phyloP scores from a whole-genome alignment of 1,140 invertebrate species.

The Armadillidium nasatum region DNA sequence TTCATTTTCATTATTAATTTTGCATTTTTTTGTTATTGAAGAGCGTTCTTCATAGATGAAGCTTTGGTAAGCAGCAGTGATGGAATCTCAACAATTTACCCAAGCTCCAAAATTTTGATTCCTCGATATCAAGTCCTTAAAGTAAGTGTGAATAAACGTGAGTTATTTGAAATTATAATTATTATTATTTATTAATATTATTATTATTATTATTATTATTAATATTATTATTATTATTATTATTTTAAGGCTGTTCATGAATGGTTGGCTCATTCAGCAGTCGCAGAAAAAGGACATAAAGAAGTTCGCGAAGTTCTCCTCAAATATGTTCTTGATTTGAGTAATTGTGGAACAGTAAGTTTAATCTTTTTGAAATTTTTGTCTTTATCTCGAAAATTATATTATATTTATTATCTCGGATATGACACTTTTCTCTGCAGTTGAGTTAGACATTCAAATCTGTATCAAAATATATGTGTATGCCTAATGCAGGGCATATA shows the following conservation, averaged over 20 bases:
- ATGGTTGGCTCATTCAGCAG: slow-evolving; percentile 3
- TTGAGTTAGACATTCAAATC: too few relatives aligned
- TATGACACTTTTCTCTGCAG: too few relatives aligned
- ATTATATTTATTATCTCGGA: too few relatives aligned
- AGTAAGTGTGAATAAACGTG: not conserved
- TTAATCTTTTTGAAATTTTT: too few relatives aligned
- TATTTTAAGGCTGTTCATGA: slow-evolving; percentile 16
- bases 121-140: slow-evolving; percentile 24
- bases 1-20: too few relatives aligned
- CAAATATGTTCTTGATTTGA: not conserved
- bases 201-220: not conserved
- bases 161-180: not conserved
- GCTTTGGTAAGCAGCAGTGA: slow-evolving; percentile 20
- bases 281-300: slow-evolving; percentile 18
- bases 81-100: slow-evolving; percentile 18
- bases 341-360: not conserved
- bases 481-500: too few relatives aligned
- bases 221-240: not conserved
- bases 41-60: slow-evolving; percentile 26
- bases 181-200: too few relatives aligned
- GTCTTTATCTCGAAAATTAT: too few relatives aligned
- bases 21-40: not conserved
- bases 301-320: slow-evolving; percentile 13
- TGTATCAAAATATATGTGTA: too few relatives aligned
- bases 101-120: slow-evolving; percentile 13